Base-by-base conservation (phyloP, 2,888 invertebrate genomes). In the Andrena marginata region DNA sequence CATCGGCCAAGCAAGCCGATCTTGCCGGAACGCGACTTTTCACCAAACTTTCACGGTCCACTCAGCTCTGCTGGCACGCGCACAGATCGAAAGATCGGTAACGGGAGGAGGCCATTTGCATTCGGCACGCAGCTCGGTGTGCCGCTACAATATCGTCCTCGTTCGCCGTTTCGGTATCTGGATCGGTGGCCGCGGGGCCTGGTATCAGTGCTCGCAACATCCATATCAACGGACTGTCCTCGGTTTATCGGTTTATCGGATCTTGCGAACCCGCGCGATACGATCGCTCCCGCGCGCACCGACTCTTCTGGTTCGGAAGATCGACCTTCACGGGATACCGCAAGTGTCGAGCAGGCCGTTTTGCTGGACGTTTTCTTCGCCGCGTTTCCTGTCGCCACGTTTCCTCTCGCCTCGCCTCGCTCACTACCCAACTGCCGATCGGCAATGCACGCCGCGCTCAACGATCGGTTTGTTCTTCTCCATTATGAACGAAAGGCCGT, bases 401-500 rank as follows among this genome's bases (percentile, higher is more conserved):
- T 60, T 42, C 71, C 31, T 51, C 62, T 51, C 70, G 33, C 33
- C 8, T n/a, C 33, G 42, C 33, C 33, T 42, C 13, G 42, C 16
- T 20, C 56, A 54, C 48, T 59, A 3, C 51, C 63, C 31, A 23
- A 48, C 33, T 16, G 42, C 42, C 81, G 75, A 59, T 71, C 82
- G 51, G 10, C 70, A 60, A 29, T 69, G 54, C 60, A 35, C 70
- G 56, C n/a, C 48, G 26, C 63, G 71, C 49, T 48, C 42, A 31
- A 23, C 70, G 80, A 65, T 71, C 74, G 75, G 75, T 76, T 76
- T 72, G 67, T 80, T 86, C 62, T 56, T 75, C 69, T 60, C 80
- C 82, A 78, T 73, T 78, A 80, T 77, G 69, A 77, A 78, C 70
- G 82, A 78, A 85, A 87, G 82, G 73, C 67, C 85, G 69, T 78